Evolutionary conservation across 2,797 vertebrate genomes (phyloP), one percentile per base, ranked within the genome.

Genomic region (Sebastes hubbsi): DNA sequence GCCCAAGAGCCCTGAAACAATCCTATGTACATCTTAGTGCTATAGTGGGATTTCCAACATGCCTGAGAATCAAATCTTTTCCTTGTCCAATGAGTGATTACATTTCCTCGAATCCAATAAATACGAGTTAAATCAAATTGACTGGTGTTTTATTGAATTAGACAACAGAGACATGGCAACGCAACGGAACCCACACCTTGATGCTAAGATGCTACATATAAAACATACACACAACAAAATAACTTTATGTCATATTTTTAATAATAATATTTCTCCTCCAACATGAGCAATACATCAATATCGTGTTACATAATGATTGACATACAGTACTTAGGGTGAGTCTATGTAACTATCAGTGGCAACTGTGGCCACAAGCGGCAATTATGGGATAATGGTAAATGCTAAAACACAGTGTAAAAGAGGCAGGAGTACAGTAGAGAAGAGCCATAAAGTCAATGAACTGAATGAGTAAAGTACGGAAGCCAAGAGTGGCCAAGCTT

Each of bases 81-180:
- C 22, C 20, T 49, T 79, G n/a, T 58, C 20, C 12, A 11, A 2
- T 32, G 27, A 18, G 8, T 80, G 34, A 75, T 65, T 36, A n/a
- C 0, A 58, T 65, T 56, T 76, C 20, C n/a, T 62, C 14, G 46
- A 60, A 81, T 67, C 20, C 18, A 83, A 86, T 78, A 74, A 89
- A 84, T 79, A 24, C 49, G 6, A n/a, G 2, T 67, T 16, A 1
- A 70, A 70, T 78, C 16, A 60, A 16, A 52, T 29, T 20, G 6
- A 65, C 2, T 54, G 65, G 60, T 62, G 22, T 73, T 70, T 49
- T 46, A n/a, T 74, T 72, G 14, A 60, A 54, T 1, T 22, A 20
- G 3, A 46, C 25, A 42, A 62, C 10, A 32, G 7, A 56, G 29
- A 60, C 8, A 34, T 29, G 30, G 18, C 20, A 54, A 25, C 42